Evolutionary conservation across 1,140 invertebrate species (phyloP), one percentile per base, ranked within the genome.

Genomic region (Polypedilum vanderplanki): DNA sequence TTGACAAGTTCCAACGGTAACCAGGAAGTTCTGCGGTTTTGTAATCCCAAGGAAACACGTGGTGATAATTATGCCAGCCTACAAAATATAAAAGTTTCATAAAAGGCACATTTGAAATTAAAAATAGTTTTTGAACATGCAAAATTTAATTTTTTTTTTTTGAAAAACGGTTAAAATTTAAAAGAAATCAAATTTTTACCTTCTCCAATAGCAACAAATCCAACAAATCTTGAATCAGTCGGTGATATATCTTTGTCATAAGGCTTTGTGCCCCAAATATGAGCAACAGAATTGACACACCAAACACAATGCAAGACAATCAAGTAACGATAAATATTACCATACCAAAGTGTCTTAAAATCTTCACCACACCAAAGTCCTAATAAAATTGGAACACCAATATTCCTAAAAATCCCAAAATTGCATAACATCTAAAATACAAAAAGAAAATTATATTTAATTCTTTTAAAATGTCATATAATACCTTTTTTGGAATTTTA

Each of bases 41-140:
- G 80, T 90, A 90, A 80, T 93, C 91, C 83, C 88, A 89, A 0
- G 91, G 91, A 81, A 93, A 93, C 7, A 88, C 88, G 79, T 93
- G 91, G 79, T 93, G 91, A 80, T 91, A 93, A 82, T 92, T 92
- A 80, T 93, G 90, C 85, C 88, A 91, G 3, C 90, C 90, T 81
- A 88, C 87, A n/a, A n/a, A n/a, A n/a, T n/a, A n/a, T 4, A 12
- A 7, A 87, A 87, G 1, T 12, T 8, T 73, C 7, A 1, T 70
- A 7, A 7, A 17, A n/a, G n/a, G n/a, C n/a, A n/a, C n/a, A n/a
- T n/a, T n/a, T n/a, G n/a, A n/a, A n/a, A n/a, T n/a, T n/a, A n/a
- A n/a, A n/a, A n/a, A n/a, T n/a, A n/a, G n/a, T n/a, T n/a, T n/a
- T n/a, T n/a, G n/a, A n/a, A n/a, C n/a, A n/a, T n/a, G n/a, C n/a